These are phyloP conservation scores for Stegana nigrithorax DNA, from an alignment of 2,888 invertebrate genomes.

Conservation along the genomic window DNA sequence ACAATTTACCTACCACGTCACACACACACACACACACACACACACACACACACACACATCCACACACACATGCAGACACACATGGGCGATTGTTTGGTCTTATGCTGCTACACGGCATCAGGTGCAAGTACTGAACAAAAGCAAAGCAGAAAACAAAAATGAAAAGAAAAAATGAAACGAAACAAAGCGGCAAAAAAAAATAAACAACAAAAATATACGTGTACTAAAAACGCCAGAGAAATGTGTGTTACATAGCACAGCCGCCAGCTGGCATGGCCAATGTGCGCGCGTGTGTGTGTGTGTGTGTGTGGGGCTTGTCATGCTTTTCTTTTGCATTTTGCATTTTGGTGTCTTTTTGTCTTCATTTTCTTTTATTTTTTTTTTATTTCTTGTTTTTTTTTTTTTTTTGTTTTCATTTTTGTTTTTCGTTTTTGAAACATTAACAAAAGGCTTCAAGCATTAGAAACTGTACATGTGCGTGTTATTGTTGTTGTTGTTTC, in stretches of 20 bases:
- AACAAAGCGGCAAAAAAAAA: constrained; percentile 21
- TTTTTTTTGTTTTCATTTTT: neutral
- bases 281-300: neutral
- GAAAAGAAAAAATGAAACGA: neutral
- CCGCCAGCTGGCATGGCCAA: neutral
- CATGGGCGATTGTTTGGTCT: neutral
- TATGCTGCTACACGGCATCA: neutral
- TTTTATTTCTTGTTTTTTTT: neutral
- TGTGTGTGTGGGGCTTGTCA: neutral
- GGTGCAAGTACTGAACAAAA: neutral
- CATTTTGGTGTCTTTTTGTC: constrained; percentile 29
- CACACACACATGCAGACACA: constrained; percentile 12
- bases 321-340: constrained; percentile 32
- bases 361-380: constrained; percentile 37
- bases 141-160: neutral
- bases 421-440: neutral
- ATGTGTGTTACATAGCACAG: neutral
- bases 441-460: constrained; percentile 1
- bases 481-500: neutral
- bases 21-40: constrained; percentile 22
- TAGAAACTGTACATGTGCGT: neutral
- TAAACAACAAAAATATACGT: constrained; percentile 28
- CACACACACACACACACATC: neutral
- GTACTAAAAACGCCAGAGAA: constrained; percentile 17
- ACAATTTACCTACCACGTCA: neutral